Percentiles rank a stretch among this genome's conserved stretches.
Conservation (phyloP, 2,113 vertebrate species). For the Solea solea region DNA sequence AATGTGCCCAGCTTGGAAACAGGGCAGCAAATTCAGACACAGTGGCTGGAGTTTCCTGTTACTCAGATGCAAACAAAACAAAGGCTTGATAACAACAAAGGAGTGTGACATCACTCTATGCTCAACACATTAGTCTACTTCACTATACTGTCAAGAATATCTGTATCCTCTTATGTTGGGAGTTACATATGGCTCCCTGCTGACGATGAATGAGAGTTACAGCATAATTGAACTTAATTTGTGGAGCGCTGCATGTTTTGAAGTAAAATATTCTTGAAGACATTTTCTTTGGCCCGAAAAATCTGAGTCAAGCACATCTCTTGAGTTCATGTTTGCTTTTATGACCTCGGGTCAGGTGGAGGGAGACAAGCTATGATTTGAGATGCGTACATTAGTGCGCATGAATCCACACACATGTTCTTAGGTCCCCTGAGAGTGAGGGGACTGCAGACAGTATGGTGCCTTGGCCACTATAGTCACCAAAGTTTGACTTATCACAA, state of each 20-base stretch:
- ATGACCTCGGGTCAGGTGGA: slow-evolving; percentile 59
- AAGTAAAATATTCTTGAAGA: slow-evolving; percentile 31
- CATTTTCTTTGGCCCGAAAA: slow-evolving; percentile 65
- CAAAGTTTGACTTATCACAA: slow-evolving; percentile 48
- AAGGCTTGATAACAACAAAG: no score
- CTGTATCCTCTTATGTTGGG: background rate
- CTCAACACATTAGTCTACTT: no score
- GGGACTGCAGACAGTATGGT: slow-evolving; percentile 56
- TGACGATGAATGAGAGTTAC: background rate
- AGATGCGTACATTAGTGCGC: slow-evolving; percentile 27
- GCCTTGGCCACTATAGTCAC: slow-evolving; percentile 39
- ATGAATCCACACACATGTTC: slow-evolving; percentile 15
- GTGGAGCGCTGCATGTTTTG: slow-evolving; percentile 12
- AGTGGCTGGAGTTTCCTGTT: no score
- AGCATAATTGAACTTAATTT: background rate
- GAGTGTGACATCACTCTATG: no score
- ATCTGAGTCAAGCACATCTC: slow-evolving; percentile 39
- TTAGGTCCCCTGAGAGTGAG: slow-evolving; percentile 42
- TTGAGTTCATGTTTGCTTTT: slow-evolving; percentile 57
- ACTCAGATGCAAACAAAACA: no score
- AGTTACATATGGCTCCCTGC: background rate
- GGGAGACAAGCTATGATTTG: slow-evolving; percentile 22
- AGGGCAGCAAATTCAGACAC: no score
- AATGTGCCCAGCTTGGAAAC: no score
- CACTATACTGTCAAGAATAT: background rate